These are phyloP conservation scores for Rhinichthys klamathensis DNA, from an alignment of 2,113 vertebrate genomes.

Conservation along the genomic window DNA sequence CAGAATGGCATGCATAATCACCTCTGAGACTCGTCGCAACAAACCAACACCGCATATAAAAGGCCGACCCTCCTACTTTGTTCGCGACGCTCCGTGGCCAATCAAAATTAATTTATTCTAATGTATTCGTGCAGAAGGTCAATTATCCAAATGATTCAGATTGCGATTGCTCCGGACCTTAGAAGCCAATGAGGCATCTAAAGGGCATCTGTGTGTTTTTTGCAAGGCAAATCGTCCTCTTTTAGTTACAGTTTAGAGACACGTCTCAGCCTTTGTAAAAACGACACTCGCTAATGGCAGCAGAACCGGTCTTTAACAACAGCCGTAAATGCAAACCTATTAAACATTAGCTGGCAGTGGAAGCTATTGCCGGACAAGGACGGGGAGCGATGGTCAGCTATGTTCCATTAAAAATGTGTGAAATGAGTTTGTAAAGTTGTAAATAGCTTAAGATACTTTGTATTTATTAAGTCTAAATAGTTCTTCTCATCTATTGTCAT, in stretches of 20 bases:
- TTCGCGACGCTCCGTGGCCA: slow-evolving; percentile 75
- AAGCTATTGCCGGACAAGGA: background rate
- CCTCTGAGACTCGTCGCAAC: slow-evolving; percentile 70
- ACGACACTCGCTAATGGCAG: slow-evolving; percentile 54
- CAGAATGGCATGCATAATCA: slow-evolving; percentile 73
- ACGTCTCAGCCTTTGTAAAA: slow-evolving; percentile 55
- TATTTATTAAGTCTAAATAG: background rate
- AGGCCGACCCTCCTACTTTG: slow-evolving; percentile 70
- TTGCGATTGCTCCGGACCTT: slow-evolving; percentile 77
- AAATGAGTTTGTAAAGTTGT: slow-evolving; percentile 11
- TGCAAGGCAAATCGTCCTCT: slow-evolving; percentile 73
- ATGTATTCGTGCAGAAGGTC: slow-evolving; percentile 83
- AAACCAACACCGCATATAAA: slow-evolving; percentile 73
- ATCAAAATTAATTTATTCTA: slow-evolving; percentile 85
- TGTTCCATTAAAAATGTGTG: background rate
- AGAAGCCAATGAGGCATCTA: slow-evolving; percentile 77
- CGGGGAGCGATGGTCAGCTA: background rate
- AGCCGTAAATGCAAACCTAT: slow-evolving; percentile 17
- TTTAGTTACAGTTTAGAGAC: slow-evolving; percentile 63
- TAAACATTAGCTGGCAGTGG: slow-evolving; percentile 20
- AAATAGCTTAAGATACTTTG: background rate
- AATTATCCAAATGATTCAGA: slow-evolving; percentile 84
- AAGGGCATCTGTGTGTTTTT: slow-evolving; percentile 77
- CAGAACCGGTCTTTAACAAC: slow-evolving; percentile 58
- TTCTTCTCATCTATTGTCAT: background rate